Conservation (phyloP, 1,140 invertebrate species). For the Drosophila subpulchrella region DNA sequence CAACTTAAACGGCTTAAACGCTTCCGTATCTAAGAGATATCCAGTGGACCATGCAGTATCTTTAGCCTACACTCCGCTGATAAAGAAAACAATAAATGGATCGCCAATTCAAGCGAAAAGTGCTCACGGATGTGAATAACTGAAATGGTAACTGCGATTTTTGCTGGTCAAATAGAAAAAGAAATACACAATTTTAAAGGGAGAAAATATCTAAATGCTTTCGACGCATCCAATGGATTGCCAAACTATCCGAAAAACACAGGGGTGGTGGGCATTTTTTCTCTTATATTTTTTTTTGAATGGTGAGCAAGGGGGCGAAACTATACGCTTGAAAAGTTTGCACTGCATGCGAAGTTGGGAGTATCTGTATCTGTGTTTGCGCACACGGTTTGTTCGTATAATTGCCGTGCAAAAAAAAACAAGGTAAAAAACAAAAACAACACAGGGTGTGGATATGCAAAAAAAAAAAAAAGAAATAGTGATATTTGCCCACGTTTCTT, state of each 20-base stretch:
- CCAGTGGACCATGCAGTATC: constrained; percentile 1
- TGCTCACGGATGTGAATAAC: constrained; percentile 24
- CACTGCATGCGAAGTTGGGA: constrained; percentile 18
- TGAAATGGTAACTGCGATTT: constrained; percentile 47
- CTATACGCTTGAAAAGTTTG: constrained; percentile 62
- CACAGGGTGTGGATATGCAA: background rate
- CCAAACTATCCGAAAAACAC: constrained; percentile 57
- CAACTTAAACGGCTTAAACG: background rate
- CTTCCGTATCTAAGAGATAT: background rate
- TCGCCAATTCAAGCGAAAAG: constrained; percentile 72
- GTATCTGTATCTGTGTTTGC: constrained; percentile 27
- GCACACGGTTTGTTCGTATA: constrained; percentile 40
- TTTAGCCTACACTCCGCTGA: background rate
- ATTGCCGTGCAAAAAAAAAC: constrained; percentile 43
- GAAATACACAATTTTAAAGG: background rate
- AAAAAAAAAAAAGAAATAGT: constrained; percentile 3
- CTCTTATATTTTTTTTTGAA: background rate
- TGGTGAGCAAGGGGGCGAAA: background rate
- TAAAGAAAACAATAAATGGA: constrained; percentile 35
- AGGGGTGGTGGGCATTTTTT: constrained; percentile 1
- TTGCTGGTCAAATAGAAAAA: constrained; percentile 18
- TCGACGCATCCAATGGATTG: constrained; percentile 62
- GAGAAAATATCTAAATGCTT: constrained; percentile 66
- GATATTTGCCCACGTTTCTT: constrained; percentile 18
- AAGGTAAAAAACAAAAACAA: background rate